Conservation (phyloP, 2,113 vertebrate species). For the Holacanthus passer region DNA sequence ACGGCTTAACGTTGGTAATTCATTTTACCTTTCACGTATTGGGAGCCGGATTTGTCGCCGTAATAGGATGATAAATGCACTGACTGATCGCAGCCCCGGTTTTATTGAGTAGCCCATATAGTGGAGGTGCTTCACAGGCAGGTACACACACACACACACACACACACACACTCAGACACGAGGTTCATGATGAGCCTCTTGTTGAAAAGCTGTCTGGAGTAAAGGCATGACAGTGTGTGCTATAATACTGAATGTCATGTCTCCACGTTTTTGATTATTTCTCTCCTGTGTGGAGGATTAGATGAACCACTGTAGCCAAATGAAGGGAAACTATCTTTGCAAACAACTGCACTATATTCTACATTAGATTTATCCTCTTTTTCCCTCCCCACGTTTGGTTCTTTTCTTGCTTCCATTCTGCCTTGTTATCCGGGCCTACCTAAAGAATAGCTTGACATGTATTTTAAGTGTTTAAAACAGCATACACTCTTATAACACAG, state of each 20-base stretch:
- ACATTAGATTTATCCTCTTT: neutral
- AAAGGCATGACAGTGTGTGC: conserved; percentile 42
- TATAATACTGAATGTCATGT: no score
- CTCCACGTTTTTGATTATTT: neutral
- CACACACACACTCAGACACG: conserved; percentile 10
- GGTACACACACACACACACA: conserved; percentile 21
- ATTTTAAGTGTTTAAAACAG: neutral
- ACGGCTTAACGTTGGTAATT: conserved; percentile 99
- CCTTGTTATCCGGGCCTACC: neutral
- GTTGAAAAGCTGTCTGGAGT: conserved; percentile 18
- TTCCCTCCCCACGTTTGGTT: neutral
- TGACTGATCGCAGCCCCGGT: conserved; percentile 88
- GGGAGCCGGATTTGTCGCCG: conserved; percentile 95
- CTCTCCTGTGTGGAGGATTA: neutral
- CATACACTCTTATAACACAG: neutral
- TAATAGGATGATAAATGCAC: conserved; percentile 99
- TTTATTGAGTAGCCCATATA: conserved; percentile 88
- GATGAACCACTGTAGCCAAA: neutral
- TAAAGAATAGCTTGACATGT: neutral
- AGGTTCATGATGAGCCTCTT: conserved; percentile 25
- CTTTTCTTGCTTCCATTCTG: neutral
- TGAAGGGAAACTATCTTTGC: neutral
- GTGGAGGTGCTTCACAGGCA: conserved; percentile 22
- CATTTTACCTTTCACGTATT: conserved; percentile 96
- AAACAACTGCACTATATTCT: neutral